These are phyloP conservation scores for Enteromius anoplus DNA, from an alignment of 2,797 vertebrate genomes.

Conservation along the genomic window DNA sequence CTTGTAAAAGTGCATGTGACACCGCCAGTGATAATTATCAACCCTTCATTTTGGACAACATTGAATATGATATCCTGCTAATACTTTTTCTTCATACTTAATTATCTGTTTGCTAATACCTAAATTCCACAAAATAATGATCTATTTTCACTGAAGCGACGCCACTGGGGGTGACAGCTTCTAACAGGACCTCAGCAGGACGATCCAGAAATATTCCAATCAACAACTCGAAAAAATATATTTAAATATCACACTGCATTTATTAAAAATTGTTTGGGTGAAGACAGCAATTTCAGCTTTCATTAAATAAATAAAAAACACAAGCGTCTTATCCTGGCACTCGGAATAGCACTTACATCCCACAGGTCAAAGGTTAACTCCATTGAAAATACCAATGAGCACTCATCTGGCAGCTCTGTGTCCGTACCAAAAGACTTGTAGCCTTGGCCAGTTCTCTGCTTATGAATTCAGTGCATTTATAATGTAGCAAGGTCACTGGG, in stretches of 20 bases:
- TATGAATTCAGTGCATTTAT: conserved; percentile 54
- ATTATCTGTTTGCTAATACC: background rate
- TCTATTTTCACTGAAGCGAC: background rate
- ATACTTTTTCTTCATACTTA: background rate
- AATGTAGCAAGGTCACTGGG: conserved; percentile 46
- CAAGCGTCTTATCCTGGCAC: conserved; percentile 6
- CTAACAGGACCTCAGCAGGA: background rate
- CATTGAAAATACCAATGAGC: conserved; percentile 41
- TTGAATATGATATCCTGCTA: background rate
- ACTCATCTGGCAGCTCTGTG: conserved; percentile 25
- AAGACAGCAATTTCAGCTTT: conserved; percentile 4
- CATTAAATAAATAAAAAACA: conserved; percentile 23
- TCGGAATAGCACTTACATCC: conserved; percentile 21
- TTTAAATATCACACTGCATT: background rate
- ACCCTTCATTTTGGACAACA: background rate
- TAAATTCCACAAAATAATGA: background rate
- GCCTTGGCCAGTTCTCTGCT: conserved; percentile 39
- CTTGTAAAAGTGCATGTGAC: too few relatives aligned
- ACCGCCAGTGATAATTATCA: background rate
- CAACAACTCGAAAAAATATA: background rate
- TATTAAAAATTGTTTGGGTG: background rate
- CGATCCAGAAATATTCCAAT: background rate
- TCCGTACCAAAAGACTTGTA: conserved; percentile 27
- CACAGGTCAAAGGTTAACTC: conserved; percentile 13
- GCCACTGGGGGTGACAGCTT: background rate